Conservation (phyloP, 2,888 invertebrate species). For the Eustalomyia histrio region DNA sequence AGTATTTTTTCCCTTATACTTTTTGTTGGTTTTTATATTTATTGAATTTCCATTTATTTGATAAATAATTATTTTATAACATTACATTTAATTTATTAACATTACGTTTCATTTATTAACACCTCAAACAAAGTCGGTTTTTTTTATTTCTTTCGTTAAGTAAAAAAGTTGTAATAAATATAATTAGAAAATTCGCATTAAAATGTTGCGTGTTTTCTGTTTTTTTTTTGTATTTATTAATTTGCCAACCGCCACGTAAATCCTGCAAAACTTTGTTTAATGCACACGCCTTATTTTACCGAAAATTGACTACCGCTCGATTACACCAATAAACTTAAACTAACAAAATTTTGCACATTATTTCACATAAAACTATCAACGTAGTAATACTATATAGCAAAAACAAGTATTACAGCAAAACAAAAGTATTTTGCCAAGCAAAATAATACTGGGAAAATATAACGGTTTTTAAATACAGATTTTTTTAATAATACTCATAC, state of each 20-base stretch:
- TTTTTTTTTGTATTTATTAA: background rate
- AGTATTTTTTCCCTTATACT: background rate
- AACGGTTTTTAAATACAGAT: background rate
- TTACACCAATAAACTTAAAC: conserved; percentile 58
- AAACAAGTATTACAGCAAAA: background rate
- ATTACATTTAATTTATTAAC: background rate
- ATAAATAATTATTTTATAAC: conserved; percentile 5
- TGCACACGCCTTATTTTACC: conserved; percentile 20
- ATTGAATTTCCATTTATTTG: background rate
- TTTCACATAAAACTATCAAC: background rate
- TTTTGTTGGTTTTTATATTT: background rate
- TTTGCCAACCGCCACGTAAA: conserved; percentile 31
- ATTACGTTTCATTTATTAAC: background rate
- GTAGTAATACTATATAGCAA: background rate
- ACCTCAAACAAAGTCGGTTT: conserved; percentile 18
- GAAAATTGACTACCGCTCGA: conserved; percentile 53
- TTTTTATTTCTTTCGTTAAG: background rate
- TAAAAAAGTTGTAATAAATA: conserved; percentile 30
- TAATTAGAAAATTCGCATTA: background rate
- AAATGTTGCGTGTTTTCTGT: background rate
- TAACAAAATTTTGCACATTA: conserved; percentile 39
- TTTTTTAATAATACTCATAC: background rate
- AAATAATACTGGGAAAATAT: background rate
- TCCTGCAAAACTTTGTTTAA: conserved; percentile 10
- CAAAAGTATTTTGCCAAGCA: background rate